Base-by-base conservation (phyloP, 2,113 vertebrate genomes). In the Corvus cornix region DNA sequence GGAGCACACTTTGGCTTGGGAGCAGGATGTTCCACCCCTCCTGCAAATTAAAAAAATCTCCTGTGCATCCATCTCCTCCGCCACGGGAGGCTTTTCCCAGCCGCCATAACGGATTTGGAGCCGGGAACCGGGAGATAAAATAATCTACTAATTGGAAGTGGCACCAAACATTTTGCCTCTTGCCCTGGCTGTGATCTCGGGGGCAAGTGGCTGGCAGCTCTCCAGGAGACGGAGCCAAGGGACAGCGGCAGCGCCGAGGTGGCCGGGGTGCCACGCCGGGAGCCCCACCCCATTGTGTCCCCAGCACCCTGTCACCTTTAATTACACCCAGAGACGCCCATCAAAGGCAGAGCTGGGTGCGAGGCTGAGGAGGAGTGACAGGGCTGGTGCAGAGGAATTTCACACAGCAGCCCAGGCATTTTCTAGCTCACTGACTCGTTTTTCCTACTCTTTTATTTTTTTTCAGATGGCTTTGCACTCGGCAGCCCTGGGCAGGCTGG, bases 81-180 rank as follows among this genome's bases (percentile, higher is more conserved):
- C 89, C 91, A 63, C 58, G 13, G 87, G 87, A 96, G 92, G 91
- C 88, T 67, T 74, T 96, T 93, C 69, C 39, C 93, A 78, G 95
- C 95, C 83, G 93, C 97, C 95, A 66, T 60, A 64, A 82, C 79
- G 43, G 73, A 93, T 95, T 66, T 58, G 33, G 89, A 96, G 93
- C 79, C 6, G 53, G 94, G 64, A 93, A 85, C 52, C 89, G 30
- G 89, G 87, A 97, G 97, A 97, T 96, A 77, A 97, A 97, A 97
- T 64, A 89, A 97, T 97, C 96, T 96, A 62, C 96, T 97, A 97
- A 97, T 97, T 97, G 94, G 93, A 97, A 97, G 96, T 94, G 97
- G 96, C 97, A 97, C 92, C 93, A 95, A 97, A 97, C 97, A 97
- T 97, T 97, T 96, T 97, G 96, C 95, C 93, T 97, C 96, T 97